These are phyloP conservation scores for Polypterus bichir DNA, from an alignment of 2,113 vertebrate species.

Conservation along the genomic window DNA sequence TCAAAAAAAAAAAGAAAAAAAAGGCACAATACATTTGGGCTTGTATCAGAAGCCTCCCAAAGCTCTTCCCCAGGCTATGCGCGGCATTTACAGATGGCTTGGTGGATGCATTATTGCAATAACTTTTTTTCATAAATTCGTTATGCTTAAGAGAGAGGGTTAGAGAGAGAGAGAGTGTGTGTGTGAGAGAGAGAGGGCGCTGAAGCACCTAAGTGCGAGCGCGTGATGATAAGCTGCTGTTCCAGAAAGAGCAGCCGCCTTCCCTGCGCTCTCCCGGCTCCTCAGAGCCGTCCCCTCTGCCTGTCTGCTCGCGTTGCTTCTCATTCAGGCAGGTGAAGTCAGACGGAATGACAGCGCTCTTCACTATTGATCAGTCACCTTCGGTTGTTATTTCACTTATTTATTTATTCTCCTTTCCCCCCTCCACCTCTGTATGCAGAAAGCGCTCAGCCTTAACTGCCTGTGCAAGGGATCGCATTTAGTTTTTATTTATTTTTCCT, in stretches of 20 bases:
- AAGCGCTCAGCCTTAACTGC: too few relatives aligned
- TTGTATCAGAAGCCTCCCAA: too few relatives aligned
- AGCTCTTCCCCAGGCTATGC: too few relatives aligned
- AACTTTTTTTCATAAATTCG: too few relatives aligned
- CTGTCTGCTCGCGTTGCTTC: not conserved
- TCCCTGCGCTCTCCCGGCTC: constrained; percentile 2
- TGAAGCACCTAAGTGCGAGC: constrained; percentile 6
- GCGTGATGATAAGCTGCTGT: not conserved
- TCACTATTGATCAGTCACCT: constrained; percentile 19
- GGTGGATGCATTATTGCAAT: too few relatives aligned
- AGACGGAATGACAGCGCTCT: constrained; percentile 23
- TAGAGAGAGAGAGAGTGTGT: constrained; percentile 18
- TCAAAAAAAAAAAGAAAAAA: too few relatives aligned
- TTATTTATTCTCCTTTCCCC: too few relatives aligned
- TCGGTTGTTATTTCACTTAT: not conserved
- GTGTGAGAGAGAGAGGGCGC: constrained; percentile 5
- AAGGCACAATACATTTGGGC: too few relatives aligned
- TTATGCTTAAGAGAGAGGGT: constrained; percentile 1
- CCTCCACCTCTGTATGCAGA: too few relatives aligned
- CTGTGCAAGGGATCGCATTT: too few relatives aligned
- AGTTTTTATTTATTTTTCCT: too few relatives aligned
- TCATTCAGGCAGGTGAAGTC: constrained; percentile 14
- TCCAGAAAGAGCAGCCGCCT: constrained; percentile 4
- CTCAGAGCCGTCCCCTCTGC: not conserved
- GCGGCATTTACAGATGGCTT: too few relatives aligned